Base-by-base conservation (phyloP, 2,888 invertebrate genomes). In the Cantharis lateralis region DNA sequence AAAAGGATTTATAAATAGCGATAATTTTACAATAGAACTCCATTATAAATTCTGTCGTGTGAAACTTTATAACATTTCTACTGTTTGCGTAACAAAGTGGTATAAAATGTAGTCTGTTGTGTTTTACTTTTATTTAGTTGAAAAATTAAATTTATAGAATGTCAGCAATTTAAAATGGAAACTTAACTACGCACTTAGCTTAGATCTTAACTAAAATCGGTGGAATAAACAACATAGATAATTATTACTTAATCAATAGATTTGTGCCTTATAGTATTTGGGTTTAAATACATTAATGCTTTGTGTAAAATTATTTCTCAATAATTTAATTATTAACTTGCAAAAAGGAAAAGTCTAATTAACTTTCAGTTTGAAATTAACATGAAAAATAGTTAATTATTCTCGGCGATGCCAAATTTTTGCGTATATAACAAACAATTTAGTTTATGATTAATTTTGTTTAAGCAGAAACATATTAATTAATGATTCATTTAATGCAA, bases 1-100 rank as follows among this genome's bases (percentile, higher is more conserved):
- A 48, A 48, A 48, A 48, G 48, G 48, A 48, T 48, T 48, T 48
- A 48, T n/a, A 48, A 48, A 48, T n/a, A 48, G 48, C 48, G 48
- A 48, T 48, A 48, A 20, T 66, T 66, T 66, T 20, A 66, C 64
- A 66, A 66, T 66, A 24, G 24, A 66, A 66, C 20, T 66, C 64
- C 64, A 66, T 66, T 66, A 66, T 66, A 66, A 66, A 66, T 66
- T 66, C 18, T 66, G 64, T 66, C 20, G 20, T 66, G 64, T 15
- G 64, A 66, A 66, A 66, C 64, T 66, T 66, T 20, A 28, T 28
- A 24, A 20, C 64, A 66, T 66, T 66, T 66, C 64, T 20, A 66
- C 64, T 66, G 64, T 66, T 66, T 66, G 24, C 20, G 64, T 66
- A 66, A 66, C 64, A 66, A 66, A 66, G 64, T 66, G 64, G 64